Percentiles rank a stretch among this genome's conserved stretches.
These are phyloP conservation scores for Microcebus griseorufus DNA, from an alignment of 2,113 vertebrate species.

Conservation along the genomic window DNA sequence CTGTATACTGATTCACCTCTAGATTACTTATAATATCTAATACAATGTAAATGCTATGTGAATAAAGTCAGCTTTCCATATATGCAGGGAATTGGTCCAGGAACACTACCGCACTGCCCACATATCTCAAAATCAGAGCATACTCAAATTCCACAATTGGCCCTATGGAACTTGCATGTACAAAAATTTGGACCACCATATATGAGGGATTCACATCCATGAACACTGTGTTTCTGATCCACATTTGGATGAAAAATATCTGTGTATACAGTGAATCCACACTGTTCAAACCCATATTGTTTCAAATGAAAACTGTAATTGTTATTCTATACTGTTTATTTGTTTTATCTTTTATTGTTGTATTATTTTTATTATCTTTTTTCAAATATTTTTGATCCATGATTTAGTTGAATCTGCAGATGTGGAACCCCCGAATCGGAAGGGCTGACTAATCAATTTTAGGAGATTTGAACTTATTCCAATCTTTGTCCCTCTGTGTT, in stretches of 20 bases:
- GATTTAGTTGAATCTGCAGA: neutral
- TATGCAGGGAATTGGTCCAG: neutral
- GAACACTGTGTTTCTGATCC: neutral
- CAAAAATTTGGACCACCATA: neutral
- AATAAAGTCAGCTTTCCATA: neutral
- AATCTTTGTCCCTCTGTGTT: neutral
- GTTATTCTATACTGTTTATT: neutral
- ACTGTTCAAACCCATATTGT: neutral
- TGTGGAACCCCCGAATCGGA: neutral
- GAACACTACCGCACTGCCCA: neutral
- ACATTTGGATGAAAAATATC: neutral
- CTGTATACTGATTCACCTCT: neutral
- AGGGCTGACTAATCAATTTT: neutral
- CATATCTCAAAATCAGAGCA: neutral
- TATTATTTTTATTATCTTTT: neutral
- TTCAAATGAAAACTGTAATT: neutral
- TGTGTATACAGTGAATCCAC: neutral
- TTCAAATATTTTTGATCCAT: neutral
- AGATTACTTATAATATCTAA: neutral
- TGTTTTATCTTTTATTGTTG: neutral
- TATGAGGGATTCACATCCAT: neutral
- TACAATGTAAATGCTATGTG: neutral
- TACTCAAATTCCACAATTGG: neutral
- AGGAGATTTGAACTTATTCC: neutral
- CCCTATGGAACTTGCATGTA: neutral